Evolutionary conservation across 2,888 invertebrate species (phyloP).

Genomic region (Drosophila birchii): DNA sequence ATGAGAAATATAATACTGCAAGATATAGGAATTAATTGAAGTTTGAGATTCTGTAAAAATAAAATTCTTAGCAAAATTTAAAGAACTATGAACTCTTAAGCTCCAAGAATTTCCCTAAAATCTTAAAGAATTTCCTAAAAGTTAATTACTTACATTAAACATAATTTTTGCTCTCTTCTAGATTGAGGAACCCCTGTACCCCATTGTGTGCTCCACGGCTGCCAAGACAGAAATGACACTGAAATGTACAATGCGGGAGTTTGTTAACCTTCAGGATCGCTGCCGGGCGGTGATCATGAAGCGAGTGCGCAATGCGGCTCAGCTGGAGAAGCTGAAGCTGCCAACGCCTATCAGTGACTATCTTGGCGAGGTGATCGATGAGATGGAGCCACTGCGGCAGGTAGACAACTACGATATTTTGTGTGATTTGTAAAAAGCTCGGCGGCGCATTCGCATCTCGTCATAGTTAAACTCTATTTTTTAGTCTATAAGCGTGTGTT

Average conservation of each 20-base stretch:
- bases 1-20: not conserved
- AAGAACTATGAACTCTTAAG: no score
- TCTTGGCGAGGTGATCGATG: slow-evolving; percentile 86
- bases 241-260: slow-evolving; percentile 87
- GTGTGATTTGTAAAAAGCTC: slow-evolving; percentile 73
- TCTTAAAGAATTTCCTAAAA: not conserved
- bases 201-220: slow-evolving; percentile 90
- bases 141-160: not conserved
- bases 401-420: slow-evolving; percentile 84
- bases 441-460: not conserved
- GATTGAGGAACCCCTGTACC: slow-evolving; percentile 88
- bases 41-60: no score
- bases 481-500: slow-evolving; percentile 42
- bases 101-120: not conserved
- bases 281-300: slow-evolving; percentile 88
- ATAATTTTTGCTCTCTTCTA: slow-evolving; percentile 32
- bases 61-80: no score
- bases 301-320: slow-evolving; percentile 85
- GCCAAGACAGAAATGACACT: slow-evolving; percentile 91
- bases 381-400: slow-evolving; percentile 82
- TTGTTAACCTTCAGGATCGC: slow-evolving; percentile 89
- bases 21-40: not conserved
- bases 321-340: slow-evolving; percentile 86
- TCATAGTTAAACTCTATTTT: not conserved
- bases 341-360: slow-evolving; percentile 87